Conservation (phyloP, 1,140 invertebrate species). For the Drosophila littoralis region DNA sequence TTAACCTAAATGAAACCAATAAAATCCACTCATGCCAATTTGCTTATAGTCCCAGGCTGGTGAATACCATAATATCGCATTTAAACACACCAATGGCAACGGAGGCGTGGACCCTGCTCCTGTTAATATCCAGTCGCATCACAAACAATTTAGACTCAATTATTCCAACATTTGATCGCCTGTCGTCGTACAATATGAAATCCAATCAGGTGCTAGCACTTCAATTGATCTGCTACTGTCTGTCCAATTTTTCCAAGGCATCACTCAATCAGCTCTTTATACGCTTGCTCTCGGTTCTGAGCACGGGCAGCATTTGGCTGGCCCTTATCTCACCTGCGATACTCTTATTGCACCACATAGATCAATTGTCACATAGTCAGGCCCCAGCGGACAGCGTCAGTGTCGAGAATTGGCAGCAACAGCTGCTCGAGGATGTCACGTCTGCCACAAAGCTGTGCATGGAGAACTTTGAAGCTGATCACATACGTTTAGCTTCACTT, state of each 20-base stretch:
- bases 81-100: constrained; percentile 72
- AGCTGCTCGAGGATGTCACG: constrained; percentile 49
- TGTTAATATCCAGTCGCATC: constrained; percentile 71
- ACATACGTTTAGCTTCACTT: constrained; percentile 53
- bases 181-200: constrained; percentile 72
- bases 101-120: constrained; percentile 76
- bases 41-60: constrained; percentile 54
- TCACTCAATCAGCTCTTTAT: constrained; percentile 72
- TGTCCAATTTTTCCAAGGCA: constrained; percentile 66
- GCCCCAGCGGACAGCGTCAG: constrained; percentile 26
- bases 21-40: neutral
- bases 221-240: constrained; percentile 58
- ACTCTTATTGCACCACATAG: constrained; percentile 56
- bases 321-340: constrained; percentile 60
- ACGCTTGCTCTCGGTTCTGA: constrained; percentile 44
- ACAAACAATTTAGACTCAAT: constrained; percentile 73
- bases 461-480: constrained; percentile 54
- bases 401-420: constrained; percentile 43
- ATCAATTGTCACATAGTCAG: constrained; percentile 55
- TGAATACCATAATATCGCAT: constrained; percentile 75
- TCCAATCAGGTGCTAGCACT: constrained; percentile 63
- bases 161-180: constrained; percentile 60
- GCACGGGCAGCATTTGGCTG: constrained; percentile 63
- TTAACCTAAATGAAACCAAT: neutral
- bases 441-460: constrained; percentile 16